phyloP scores from a whole-genome alignment of 2,797 vertebrate species.

The Melanotaenia maccullochi region DNA sequence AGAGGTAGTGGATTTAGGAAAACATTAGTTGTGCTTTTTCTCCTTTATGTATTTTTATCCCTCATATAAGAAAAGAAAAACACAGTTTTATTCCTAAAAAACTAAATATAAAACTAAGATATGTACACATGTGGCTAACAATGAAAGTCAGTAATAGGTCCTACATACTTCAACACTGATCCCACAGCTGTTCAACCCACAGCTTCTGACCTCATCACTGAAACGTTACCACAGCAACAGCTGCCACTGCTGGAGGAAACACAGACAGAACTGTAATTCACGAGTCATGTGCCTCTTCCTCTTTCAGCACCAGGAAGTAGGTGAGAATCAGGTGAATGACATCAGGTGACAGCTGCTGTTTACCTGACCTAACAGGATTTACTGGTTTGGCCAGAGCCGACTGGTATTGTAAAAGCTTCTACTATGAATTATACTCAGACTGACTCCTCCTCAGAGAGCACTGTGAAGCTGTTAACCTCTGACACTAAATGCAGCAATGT shows the following conservation, averaged over 20 bases:
- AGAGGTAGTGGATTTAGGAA: too few relatives aligned
- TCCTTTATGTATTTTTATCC: too few relatives aligned
- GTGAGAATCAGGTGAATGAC: constrained; percentile 8
- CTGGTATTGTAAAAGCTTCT: constrained; percentile 8
- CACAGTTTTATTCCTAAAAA: too few relatives aligned
- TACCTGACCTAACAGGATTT: constrained; percentile 40
- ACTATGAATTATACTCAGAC: constrained; percentile 33
- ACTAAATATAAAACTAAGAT: background rate
- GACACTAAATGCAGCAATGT: constrained; percentile 8
- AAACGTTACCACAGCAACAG: constrained; percentile 16
- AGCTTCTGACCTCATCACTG: constrained; percentile 12
- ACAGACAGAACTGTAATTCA: background rate
- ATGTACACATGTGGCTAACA: too few relatives aligned
- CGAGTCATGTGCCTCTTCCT: constrained; percentile 3
- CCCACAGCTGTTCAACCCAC: constrained; percentile 35
- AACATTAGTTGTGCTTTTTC: too few relatives aligned
- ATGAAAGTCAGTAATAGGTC: background rate
- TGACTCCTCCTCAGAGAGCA: background rate
- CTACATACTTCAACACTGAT: background rate
- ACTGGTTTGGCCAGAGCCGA: constrained; percentile 35
- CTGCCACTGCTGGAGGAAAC: constrained; percentile 21
- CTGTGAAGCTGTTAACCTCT: constrained; percentile 18
- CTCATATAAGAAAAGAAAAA: too few relatives aligned
- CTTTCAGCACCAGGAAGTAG: constrained; percentile 2
- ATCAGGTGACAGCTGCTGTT: constrained; percentile 14